These are phyloP conservation scores for Holothuria leucospilota DNA, from an alignment of 53 echinoderm and acorn worm species.

Conservation along the genomic window DNA sequence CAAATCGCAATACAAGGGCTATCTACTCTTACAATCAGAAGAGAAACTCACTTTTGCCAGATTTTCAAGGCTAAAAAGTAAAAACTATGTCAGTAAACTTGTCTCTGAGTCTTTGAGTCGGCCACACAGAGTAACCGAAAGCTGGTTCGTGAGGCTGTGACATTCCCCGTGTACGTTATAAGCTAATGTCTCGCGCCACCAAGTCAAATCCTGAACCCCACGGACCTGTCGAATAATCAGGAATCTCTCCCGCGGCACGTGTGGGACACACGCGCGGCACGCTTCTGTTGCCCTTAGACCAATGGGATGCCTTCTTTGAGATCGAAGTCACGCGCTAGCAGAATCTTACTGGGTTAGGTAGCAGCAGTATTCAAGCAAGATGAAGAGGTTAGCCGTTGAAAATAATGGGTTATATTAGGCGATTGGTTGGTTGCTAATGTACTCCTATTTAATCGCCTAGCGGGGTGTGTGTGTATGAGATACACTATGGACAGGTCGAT, in stretches of 20 bases:
- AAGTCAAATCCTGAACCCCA: slow-evolving; percentile 25
- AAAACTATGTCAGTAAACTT: too few species aligned
- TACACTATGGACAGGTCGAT: slow-evolving; percentile 21
- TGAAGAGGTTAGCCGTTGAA: neutral
- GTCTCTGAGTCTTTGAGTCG: too few species aligned
- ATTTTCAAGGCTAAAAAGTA: too few species aligned
- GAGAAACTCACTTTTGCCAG: too few species aligned
- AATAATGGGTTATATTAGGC: slow-evolving; percentile 24
- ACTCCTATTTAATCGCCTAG: slow-evolving; percentile 13
- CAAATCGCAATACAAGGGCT: too few species aligned
- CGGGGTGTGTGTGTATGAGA: slow-evolving; percentile 17
- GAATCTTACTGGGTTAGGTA: slow-evolving; percentile 28
- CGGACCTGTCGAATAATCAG: slow-evolving; percentile 33
- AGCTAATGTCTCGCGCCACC: slow-evolving; percentile 10
- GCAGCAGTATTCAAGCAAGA: neutral
- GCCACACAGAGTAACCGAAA: too few species aligned
- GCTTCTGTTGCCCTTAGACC: slow-evolving; percentile 19
- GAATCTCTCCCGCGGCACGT: slow-evolving; percentile 19
- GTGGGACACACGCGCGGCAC: slow-evolving; percentile 35
- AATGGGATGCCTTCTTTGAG: slow-evolving; percentile 38
- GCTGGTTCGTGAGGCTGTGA: too few species aligned
- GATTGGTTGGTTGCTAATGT: neutral
- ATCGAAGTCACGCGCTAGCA: slow-evolving; percentile 26
- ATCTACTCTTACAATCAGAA: too few species aligned
- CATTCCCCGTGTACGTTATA: too few species aligned